A percentile compares a stretch with the other conserved stretches of the same genome.
Evolutionary conservation across 92 coral and sea anemone species (phyloP).

Genomic region (Zoanthus solanderi): DNA sequence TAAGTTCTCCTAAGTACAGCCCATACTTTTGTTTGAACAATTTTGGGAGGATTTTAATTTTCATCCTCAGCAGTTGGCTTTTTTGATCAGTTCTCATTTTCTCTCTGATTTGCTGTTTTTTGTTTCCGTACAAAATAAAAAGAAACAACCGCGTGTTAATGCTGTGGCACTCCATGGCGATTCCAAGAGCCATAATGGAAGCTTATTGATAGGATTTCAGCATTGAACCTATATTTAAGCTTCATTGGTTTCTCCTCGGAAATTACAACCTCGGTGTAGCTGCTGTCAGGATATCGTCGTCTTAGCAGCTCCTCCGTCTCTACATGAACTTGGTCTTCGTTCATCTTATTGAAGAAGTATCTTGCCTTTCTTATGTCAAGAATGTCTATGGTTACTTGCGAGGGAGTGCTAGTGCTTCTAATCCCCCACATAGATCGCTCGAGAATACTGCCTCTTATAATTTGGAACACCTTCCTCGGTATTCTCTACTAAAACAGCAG

Average conservation of each 20-base stretch:
- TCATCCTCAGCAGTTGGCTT: conserved; percentile 14
- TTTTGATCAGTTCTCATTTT: conserved; percentile 15
- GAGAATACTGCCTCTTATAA: conserved; percentile 47
- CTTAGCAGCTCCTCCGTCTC: conserved; percentile 46
- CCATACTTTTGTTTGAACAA: not conserved
- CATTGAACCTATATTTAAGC: conserved; percentile 42
- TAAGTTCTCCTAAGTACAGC: conserved; percentile 8
- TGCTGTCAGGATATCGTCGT: conserved; percentile 37
- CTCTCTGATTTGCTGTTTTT: conserved; percentile 18
- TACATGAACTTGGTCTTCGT: conserved; percentile 31
- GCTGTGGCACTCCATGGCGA: conserved; percentile 53
- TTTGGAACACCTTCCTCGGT: conserved; percentile 39
- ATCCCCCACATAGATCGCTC: conserved; percentile 46
- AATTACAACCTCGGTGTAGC: conserved; percentile 37
- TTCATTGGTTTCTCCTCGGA: conserved; percentile 54
- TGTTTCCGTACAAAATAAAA: not conserved
- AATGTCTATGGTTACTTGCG: conserved; percentile 27
- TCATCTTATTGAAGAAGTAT: conserved; percentile 44
- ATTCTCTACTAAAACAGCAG: conserved; percentile 45
- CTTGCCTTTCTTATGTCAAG: conserved; percentile 45
- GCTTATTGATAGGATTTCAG: conserved; percentile 30
- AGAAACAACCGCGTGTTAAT: conserved; percentile 17
- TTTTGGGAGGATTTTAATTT: not conserved
- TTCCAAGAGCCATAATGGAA: conserved; percentile 56
- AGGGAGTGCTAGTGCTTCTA: conserved; percentile 15